phyloP scores from a whole-genome alignment of 2,797 vertebrate species.

The Hoplostethus mediterraneus region DNA sequence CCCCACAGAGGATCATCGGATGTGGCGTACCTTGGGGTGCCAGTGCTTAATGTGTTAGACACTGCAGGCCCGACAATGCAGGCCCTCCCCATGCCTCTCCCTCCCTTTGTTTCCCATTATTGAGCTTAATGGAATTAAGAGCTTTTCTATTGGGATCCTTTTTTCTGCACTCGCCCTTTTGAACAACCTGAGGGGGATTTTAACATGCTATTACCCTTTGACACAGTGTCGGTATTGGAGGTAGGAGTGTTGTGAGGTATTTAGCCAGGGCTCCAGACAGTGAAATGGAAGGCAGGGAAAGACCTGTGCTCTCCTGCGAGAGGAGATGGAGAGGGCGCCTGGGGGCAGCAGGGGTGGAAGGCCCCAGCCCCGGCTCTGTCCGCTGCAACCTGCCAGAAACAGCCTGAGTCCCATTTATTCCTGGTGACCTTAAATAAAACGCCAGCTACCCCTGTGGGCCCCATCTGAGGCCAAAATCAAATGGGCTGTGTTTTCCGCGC shows the following conservation, averaged over 20 bases:
- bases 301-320: slow-evolving; percentile 67
- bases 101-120: slow-evolving; percentile 75
- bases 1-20: slow-evolving; percentile 73
- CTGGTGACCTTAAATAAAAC: slow-evolving; percentile 89
- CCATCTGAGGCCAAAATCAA: slow-evolving; percentile 84
- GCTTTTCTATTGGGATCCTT: slow-evolving; percentile 71
- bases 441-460: slow-evolving; percentile 86
- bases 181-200: slow-evolving; percentile 83
- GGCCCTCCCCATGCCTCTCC: slow-evolving; percentile 43
- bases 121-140: slow-evolving; percentile 79
- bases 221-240: slow-evolving; percentile 72
- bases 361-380: slow-evolving; percentile 78
- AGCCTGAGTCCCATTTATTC: slow-evolving; percentile 87
- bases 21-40: slow-evolving; percentile 59
- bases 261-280: slow-evolving; percentile 75
- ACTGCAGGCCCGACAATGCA: slow-evolving; percentile 54
- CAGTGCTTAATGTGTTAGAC: slow-evolving; percentile 64
- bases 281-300: slow-evolving; percentile 79
- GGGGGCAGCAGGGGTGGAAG: slow-evolving; percentile 78
- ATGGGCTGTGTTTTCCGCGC: slow-evolving; percentile 79
- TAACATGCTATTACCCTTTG: slow-evolving; percentile 86
- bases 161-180: slow-evolving; percentile 67
- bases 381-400: slow-evolving; percentile 83
- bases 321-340: slow-evolving; percentile 80
- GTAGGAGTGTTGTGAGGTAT: slow-evolving; percentile 76